These are phyloP conservation scores for Clitarchus hookeri DNA, from an alignment of 2,888 invertebrate genomes.

Conservation along the genomic window DNA sequence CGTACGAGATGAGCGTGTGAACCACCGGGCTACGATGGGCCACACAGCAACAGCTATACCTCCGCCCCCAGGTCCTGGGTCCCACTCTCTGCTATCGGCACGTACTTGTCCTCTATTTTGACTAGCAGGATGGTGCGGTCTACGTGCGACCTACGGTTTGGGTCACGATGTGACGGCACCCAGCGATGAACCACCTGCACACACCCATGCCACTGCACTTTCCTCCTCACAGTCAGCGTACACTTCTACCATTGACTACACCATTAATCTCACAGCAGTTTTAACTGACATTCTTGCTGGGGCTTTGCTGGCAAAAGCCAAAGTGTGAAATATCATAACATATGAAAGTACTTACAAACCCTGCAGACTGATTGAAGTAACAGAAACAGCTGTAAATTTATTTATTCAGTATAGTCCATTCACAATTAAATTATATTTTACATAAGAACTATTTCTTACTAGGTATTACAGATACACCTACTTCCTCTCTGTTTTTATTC, in stretches of 20 bases:
- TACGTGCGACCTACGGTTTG: conserved; percentile 84
- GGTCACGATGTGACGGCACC: conserved; percentile 91
- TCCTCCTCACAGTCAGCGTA: no score
- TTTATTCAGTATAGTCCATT: no score
- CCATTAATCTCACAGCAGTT: background rate
- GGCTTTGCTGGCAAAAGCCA: no score
- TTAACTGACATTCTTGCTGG: background rate
- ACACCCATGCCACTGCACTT: background rate
- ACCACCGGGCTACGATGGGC: conserved; percentile 21
- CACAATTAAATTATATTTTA: no score
- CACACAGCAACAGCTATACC: conserved; percentile 43
- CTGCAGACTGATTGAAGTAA: no score
- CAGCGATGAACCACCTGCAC: conserved; percentile 86
- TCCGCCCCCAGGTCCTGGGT: conserved; percentile 78
- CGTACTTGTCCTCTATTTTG: conserved; percentile 91
- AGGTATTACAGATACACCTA: no score
- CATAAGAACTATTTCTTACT: no score
- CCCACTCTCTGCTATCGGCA: conserved; percentile 90
- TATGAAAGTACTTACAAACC: no score
- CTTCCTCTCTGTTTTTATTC: no score
- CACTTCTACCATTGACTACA: no score
- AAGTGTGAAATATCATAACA: no score
- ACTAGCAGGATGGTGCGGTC: conserved; percentile 89
- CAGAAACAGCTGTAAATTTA: no score
- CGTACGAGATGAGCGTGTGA: conserved; percentile 30